These are phyloP conservation scores for Pseudoatta argentina DNA, from an alignment of 1,140 invertebrate genomes.

Conservation along the genomic window DNA sequence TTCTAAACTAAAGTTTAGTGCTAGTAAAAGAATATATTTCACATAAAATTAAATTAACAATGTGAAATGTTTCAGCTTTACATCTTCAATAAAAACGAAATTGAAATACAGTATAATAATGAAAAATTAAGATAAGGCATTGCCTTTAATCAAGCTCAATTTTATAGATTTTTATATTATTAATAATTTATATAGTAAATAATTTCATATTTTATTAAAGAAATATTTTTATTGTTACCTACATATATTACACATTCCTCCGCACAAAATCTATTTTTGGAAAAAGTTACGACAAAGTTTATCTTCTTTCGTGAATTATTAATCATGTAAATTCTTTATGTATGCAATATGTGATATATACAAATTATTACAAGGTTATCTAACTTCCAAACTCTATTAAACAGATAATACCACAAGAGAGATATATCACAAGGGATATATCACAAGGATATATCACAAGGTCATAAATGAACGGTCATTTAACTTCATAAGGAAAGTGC, in stretches of 20 bases:
- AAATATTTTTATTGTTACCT: background rate
- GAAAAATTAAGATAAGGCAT: too few species aligned
- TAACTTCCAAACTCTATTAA: constrained; percentile 3
- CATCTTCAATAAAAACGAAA: too few species aligned
- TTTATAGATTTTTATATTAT: background rate
- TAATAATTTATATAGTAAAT: background rate
- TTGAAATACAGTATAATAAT: too few species aligned
- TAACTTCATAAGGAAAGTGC: constrained; percentile 21
- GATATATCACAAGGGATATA: background rate
- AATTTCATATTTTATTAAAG: background rate
- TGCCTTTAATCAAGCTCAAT: too few species aligned
- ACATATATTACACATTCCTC: background rate
- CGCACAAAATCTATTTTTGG: background rate
- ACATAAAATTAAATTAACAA: too few species aligned
- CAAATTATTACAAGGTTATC: background rate
- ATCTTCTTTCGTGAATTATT: background rate
- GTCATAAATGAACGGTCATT: constrained; percentile 9
- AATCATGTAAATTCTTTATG: background rate
- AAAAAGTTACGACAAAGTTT: background rate
- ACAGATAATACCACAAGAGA: background rate
- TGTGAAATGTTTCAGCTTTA: too few species aligned
- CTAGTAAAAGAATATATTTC: too few species aligned
- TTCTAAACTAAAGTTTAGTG: too few species aligned
- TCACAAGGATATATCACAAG: background rate
- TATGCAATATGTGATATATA: background rate